Evolutionary conservation across 2,888 invertebrate species (phyloP).

Genomic region (Heteropelma amictum): DNA sequence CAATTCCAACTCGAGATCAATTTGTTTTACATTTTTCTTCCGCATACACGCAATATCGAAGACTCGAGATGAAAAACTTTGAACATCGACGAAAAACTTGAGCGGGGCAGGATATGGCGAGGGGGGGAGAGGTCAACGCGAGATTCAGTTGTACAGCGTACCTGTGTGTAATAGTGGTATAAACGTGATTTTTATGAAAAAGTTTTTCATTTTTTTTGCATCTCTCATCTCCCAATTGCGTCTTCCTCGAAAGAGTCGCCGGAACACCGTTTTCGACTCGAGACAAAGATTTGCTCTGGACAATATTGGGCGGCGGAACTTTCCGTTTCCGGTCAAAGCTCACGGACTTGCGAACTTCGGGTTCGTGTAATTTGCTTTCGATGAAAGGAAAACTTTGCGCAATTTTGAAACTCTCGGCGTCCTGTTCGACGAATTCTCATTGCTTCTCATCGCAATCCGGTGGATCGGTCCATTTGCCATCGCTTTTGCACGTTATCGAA

Average conservation of each 20-base stretch:
- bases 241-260: no score
- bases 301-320: no score
- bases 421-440: background rate
- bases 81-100: background rate
- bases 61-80: background rate
- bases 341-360: no score
- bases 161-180: slow-evolving; percentile 57
- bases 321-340: no score
- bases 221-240: no score
- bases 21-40: no score
- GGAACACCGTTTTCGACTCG: slow-evolving; percentile 12
- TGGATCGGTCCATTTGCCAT: slow-evolving; percentile 69
- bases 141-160: slow-evolving; percentile 53
- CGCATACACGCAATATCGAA: no score
- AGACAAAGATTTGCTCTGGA: no score
- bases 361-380: background rate
- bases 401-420: background rate
- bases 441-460: slow-evolving; percentile 57
- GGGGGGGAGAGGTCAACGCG: background rate
- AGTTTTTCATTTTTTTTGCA: slow-evolving; percentile 24
- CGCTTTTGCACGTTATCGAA: slow-evolving; percentile 74
- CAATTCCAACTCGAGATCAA: no score
- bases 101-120: background rate
- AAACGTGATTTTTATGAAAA: slow-evolving; percentile 50
- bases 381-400: no score